Percentiles rank a stretch among this genome's conserved stretches.
Conservation (phyloP, 2,888 invertebrate species). For the Macropis europaea region DNA sequence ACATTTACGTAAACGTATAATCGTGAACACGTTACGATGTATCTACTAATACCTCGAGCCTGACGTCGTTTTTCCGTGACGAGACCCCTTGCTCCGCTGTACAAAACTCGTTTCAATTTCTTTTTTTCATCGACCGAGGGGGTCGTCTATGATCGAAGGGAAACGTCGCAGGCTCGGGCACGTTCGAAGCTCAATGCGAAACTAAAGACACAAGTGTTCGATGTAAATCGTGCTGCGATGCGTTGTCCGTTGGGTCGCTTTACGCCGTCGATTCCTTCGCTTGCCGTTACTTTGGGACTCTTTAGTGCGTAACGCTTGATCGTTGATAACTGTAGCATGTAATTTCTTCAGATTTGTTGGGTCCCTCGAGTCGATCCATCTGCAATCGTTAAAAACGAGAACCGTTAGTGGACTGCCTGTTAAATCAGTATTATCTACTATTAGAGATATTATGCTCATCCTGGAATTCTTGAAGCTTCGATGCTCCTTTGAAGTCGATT, state of each 20-base stretch:
- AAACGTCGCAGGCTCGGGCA: slow-evolving; percentile 63
- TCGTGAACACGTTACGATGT: slow-evolving; percentile 70
- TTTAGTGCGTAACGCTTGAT: too few species aligned
- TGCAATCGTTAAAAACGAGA: too few species aligned
- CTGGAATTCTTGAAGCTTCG: too few species aligned
- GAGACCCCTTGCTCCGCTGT: slow-evolving; percentile 12
- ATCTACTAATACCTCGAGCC: slow-evolving; percentile 63
- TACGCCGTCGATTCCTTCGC: slow-evolving; percentile 1
- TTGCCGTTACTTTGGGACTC: too few species aligned
- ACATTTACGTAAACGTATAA: slow-evolving; percentile 76
- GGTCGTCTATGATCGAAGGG: not conserved
- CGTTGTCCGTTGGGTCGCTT: slow-evolving; percentile 1
- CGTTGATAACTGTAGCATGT: too few species aligned
- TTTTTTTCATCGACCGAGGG: slow-evolving; percentile 3
- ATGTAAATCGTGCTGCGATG: slow-evolving; percentile 65
- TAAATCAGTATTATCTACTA: too few species aligned
- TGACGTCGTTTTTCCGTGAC: slow-evolving; percentile 50
- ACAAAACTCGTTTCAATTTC: slow-evolving; percentile 11
- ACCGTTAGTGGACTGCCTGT: too few species aligned
- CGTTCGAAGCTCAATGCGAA: slow-evolving; percentile 67
- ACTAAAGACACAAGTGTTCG: slow-evolving; percentile 66
- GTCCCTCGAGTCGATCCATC: too few species aligned
- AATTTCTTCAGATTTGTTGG: too few species aligned
- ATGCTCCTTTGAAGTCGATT: too few species aligned
- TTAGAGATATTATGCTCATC: too few species aligned